A percentile compares a stretch with the other conserved stretches of the same genome.
phyloP scores from a whole-genome alignment of 2,113 vertebrate species.

The Carassius gibelio region DNA sequence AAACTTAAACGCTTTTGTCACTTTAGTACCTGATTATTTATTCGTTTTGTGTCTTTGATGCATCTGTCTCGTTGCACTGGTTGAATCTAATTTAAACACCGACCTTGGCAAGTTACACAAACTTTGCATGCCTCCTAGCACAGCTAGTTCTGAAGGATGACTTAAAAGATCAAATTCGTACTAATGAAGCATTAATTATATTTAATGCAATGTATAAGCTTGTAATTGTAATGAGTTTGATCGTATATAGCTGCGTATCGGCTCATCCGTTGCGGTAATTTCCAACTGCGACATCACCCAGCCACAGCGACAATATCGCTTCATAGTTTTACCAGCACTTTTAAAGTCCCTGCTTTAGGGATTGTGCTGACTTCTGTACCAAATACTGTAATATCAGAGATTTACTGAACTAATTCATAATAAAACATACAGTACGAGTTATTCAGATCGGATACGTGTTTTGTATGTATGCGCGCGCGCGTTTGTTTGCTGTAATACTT shows the following conservation, averaged over 20 bases:
- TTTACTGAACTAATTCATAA: neutral
- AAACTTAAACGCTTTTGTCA: neutral
- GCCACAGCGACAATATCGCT: neutral
- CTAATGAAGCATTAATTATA: neutral
- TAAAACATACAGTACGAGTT: neutral
- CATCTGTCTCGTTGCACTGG: slow-evolving; percentile 22
- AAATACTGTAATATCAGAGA: neutral
- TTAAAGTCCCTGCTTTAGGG: neutral
- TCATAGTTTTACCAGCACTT: neutral
- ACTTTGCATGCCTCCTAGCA: slow-evolving; percentile 40
- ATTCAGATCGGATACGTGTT: neutral
- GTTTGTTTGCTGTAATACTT: neutral
- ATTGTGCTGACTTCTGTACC: neutral
- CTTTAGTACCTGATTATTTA: neutral
- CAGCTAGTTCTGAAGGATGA: neutral
- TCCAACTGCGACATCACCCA: slow-evolving; percentile 54
- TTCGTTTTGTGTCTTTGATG: neutral
- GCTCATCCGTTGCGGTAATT: slow-evolving; percentile 55
- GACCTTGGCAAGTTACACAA: slow-evolving; percentile 48
- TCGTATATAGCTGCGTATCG: neutral
- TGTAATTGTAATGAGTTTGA: neutral
- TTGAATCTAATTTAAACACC: slow-evolving; percentile 30
- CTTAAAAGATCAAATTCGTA: neutral
- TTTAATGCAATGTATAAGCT: neutral
- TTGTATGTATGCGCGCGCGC: neutral